These are phyloP conservation scores for Gallinago stenura DNA, from an alignment of 2,797 vertebrate species.

Conservation along the genomic window DNA sequence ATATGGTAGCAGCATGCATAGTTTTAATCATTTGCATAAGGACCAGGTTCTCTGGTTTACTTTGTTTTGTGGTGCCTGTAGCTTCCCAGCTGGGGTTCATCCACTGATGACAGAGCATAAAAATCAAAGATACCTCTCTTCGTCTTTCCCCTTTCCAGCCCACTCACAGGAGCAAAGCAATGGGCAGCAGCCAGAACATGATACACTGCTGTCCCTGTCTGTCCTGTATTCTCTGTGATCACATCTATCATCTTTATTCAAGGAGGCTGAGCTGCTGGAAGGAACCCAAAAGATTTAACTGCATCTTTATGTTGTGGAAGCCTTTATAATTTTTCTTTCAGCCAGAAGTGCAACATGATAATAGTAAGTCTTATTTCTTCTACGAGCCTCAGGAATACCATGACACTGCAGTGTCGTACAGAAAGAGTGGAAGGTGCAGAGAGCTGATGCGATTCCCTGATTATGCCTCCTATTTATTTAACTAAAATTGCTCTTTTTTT, in stretches of 20 bases:
- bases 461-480: background rate
- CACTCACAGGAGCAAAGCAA: background rate
- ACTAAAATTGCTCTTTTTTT: background rate
- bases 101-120: background rate
- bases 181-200: background rate
- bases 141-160: background rate
- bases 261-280: background rate
- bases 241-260: slow-evolving; percentile 1
- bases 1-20: background rate
- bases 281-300: background rate
- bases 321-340: background rate
- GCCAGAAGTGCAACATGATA: background rate
- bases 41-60: background rate
- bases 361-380: background rate
- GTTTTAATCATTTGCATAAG: slow-evolving; percentile 23
- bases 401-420: background rate
- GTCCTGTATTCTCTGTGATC: background rate
- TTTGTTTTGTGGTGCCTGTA: background rate
- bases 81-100: slow-evolving; percentile 1
- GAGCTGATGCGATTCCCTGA: background rate
- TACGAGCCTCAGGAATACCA: background rate
- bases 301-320: background rate
- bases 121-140: slow-evolving; percentile 10
- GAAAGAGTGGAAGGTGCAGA: background rate
- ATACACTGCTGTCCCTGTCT: background rate